These are phyloP conservation scores for Pelecanus crispus DNA, from an alignment of 2,113 vertebrate species.

Conservation along the genomic window DNA sequence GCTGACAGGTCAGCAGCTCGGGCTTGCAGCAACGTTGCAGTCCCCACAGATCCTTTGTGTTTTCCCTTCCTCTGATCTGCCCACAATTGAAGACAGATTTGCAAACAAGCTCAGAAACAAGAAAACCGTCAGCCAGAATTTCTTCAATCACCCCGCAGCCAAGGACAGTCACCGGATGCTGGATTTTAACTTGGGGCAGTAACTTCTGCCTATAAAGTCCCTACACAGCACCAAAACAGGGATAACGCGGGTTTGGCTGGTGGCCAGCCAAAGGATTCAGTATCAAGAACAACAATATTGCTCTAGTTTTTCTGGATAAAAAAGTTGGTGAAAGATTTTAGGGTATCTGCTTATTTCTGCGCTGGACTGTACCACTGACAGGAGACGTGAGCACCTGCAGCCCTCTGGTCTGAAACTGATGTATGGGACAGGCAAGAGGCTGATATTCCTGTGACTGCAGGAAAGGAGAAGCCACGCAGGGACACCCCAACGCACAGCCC, in stretches of 20 bases:
- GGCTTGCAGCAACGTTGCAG: background rate
- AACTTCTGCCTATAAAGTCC: background rate
- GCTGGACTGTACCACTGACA: background rate
- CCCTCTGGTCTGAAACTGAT: background rate
- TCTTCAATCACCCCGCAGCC: background rate
- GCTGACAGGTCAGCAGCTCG: background rate
- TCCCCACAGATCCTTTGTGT: background rate
- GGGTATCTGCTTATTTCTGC: background rate
- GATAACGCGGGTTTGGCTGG: background rate
- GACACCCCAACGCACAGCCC: background rate
- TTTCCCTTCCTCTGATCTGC: conserved; percentile 22
- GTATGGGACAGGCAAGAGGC: background rate
- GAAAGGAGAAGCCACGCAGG: background rate
- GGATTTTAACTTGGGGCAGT: background rate
- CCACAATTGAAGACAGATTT: conserved; percentile 22
- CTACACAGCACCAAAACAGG: background rate
- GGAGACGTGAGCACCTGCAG: background rate
- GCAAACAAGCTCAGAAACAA: background rate
- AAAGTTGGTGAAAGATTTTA: background rate
- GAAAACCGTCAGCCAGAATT: background rate
- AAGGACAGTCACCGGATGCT: background rate
- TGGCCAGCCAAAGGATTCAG: background rate
- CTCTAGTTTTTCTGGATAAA: background rate
- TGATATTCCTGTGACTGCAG: background rate
- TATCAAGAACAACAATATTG: background rate